Evolutionary conservation across 2,113 vertebrate species (phyloP).

Genomic region (Lepidothrix coronata): DNA sequence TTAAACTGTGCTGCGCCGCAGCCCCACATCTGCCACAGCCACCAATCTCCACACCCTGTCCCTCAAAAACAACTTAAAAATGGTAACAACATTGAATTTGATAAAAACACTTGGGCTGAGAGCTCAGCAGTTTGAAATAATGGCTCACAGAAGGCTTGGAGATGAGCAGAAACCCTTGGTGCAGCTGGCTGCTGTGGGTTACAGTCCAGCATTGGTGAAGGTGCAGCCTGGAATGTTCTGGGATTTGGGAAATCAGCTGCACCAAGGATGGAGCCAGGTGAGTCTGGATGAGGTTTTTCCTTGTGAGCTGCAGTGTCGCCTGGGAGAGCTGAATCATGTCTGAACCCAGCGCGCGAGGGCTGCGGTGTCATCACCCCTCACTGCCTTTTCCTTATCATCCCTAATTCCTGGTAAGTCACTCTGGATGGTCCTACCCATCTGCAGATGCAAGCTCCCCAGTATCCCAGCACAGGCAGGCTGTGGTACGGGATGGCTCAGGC

Average conservation of each 20-base stretch:
- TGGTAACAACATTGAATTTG: not conserved
- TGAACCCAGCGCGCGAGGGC: not conserved
- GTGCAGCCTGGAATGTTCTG: not conserved
- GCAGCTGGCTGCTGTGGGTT: not conserved
- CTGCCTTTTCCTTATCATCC: not conserved
- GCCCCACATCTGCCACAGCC: not conserved
- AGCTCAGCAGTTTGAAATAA: not conserved
- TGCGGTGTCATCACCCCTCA: no score
- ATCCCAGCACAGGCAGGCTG: not conserved
- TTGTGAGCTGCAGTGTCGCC: not conserved
- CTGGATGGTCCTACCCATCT: not conserved
- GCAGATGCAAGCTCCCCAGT: not conserved
- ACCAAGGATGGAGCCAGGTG: not conserved
- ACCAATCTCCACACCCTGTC: not conserved
- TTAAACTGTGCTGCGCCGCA: not conserved
- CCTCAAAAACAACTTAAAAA: not conserved
- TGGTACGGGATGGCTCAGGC: not conserved
- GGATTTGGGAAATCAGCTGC: not conserved
- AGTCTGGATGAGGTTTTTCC: not conserved
- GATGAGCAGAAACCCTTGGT: not conserved
- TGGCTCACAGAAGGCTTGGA: not conserved
- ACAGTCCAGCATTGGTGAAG: fast-evolving
- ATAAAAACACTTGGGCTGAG: fast-evolving
- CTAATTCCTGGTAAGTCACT: not conserved
- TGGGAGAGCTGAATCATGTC: not conserved